Base-by-base conservation (phyloP, 2,113 vertebrate genomes). In the Tiliqua scincoides region DNA sequence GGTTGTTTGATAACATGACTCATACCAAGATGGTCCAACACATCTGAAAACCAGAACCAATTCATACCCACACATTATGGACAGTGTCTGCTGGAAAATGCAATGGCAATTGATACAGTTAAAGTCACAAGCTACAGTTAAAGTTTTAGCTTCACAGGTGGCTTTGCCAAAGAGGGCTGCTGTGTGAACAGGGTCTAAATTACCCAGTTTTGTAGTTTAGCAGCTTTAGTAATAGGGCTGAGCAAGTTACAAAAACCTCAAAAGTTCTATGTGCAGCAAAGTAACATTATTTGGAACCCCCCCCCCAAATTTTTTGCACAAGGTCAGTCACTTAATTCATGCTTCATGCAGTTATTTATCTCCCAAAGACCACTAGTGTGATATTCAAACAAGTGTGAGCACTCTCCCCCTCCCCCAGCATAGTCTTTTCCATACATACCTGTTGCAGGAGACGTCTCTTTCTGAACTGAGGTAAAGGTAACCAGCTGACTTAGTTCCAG, bases 401-500 rank as follows among this genome's bases (percentile, higher is more conserved):
- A 48, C 40, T 40, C 48, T 62, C 62, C 27, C 23, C n/a, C 32
- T 79, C 27, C 23, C n/a, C 32, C 25, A 61, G 11, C 0, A 0
- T 8, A 71, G 48, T 1, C 3, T 40, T 52, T 61, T 7, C 77
- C 65, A 67, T 67, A 85, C 89, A 0, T 87, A 97, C 97, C 97
- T 92, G 30, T 91, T 95, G 27, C 8, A 87, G 43, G 89, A 74
- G 23, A 90, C 84, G 77, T 96, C 95, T 94, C 94, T 97, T 86
- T 89, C 83, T 0, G 96, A 95, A 43, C 61, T 81, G 52, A 96
- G 94, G 17, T 90, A 92, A 63, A 97, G 95, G 85, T 96, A 91
- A 17, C 97, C 97, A 0, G 92, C 91, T 0, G 93, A 93, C 85
- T 95, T 97, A 32, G 91, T 73, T 88, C 97, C 97, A 77, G 96